Conservation (phyloP, 2,113 vertebrate species). For the Prolemur simus region DNA sequence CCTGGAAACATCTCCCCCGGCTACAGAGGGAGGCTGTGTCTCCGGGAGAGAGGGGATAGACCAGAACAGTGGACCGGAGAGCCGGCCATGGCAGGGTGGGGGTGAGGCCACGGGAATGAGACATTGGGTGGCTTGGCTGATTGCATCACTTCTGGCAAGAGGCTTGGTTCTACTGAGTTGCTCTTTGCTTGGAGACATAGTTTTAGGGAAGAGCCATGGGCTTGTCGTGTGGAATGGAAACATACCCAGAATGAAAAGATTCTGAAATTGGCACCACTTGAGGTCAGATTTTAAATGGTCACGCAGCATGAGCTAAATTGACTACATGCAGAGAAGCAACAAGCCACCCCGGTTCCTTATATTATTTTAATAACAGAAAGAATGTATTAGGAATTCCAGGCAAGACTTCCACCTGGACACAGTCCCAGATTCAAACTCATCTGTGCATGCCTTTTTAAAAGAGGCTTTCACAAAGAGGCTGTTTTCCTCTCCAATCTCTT, state of each 20-base stretch:
- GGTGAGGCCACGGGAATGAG: not conserved
- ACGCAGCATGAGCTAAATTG: slow-evolving; percentile 78
- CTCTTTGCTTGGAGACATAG: slow-evolving; percentile 71
- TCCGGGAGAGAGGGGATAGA: not conserved
- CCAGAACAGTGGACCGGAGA: not conserved
- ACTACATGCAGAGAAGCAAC: slow-evolving; percentile 75
- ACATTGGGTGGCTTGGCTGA: not conserved
- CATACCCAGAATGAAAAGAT: slow-evolving; percentile 75
- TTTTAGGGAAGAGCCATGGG: slow-evolving; percentile 62
- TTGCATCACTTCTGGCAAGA: slow-evolving; percentile 40
- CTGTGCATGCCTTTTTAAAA: slow-evolving; percentile 66
- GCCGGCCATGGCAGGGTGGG: not conserved
- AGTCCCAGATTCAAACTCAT: slow-evolving; percentile 78
- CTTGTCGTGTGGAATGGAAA: slow-evolving; percentile 76
- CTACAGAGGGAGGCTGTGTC: slow-evolving; percentile 8
- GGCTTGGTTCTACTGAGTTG: slow-evolving; percentile 60
- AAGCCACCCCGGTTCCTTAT: slow-evolving; percentile 78
- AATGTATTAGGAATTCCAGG: slow-evolving; percentile 83
- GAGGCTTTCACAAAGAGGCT: slow-evolving; percentile 66
- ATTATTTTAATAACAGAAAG: slow-evolving; percentile 86
- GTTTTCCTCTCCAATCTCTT: slow-evolving; percentile 61
- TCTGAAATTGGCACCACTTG: slow-evolving; percentile 80
- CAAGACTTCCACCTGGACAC: slow-evolving; percentile 83
- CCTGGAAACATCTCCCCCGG: not conserved
- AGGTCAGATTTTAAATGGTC: slow-evolving; percentile 82